phyloP scores from a whole-genome alignment of 1,140 invertebrate species.

The Telenomus remus region DNA sequence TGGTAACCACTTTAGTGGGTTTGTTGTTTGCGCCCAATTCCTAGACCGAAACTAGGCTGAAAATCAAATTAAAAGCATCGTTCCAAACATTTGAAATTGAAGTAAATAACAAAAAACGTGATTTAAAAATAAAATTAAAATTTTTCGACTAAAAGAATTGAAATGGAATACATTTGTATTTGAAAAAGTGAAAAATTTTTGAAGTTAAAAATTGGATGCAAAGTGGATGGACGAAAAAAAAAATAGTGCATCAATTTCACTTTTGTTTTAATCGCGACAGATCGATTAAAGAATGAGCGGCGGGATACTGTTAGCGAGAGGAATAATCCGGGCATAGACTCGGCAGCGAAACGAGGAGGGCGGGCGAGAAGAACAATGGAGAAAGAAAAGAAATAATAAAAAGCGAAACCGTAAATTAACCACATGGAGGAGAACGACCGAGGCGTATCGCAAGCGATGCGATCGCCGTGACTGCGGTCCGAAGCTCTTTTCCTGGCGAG shows the following conservation, averaged over 20 bases:
- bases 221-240: too few relatives aligned
- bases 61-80: too few relatives aligned
- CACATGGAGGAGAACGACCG: conserved; percentile 47
- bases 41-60: neutral
- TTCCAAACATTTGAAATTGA: too few relatives aligned
- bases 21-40: neutral
- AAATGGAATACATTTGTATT: too few relatives aligned
- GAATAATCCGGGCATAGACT: conserved; percentile 19
- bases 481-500: conserved; percentile 50
- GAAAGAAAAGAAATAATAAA: conserved; percentile 40
- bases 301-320: conserved; percentile 26
- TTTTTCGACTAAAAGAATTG: too few relatives aligned
- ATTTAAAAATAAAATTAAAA: too few relatives aligned
- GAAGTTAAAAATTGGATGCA: neutral
- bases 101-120: too few relatives aligned
- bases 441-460: conserved; percentile 54
- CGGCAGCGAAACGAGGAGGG: conserved; percentile 4
- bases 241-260: conserved; percentile 20
- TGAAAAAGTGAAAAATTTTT: too few relatives aligned
- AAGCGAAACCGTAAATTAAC: conserved; percentile 55
- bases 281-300: conserved; percentile 11
- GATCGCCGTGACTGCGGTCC: conserved; percentile 45
- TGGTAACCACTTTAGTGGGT: conserved; percentile 38
- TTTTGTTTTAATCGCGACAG: conserved; percentile 32
- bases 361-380: conserved; percentile 34